These are phyloP conservation scores for Lycocerus yunnanus DNA, from an alignment of 2,888 invertebrate species.

Conservation along the genomic window DNA sequence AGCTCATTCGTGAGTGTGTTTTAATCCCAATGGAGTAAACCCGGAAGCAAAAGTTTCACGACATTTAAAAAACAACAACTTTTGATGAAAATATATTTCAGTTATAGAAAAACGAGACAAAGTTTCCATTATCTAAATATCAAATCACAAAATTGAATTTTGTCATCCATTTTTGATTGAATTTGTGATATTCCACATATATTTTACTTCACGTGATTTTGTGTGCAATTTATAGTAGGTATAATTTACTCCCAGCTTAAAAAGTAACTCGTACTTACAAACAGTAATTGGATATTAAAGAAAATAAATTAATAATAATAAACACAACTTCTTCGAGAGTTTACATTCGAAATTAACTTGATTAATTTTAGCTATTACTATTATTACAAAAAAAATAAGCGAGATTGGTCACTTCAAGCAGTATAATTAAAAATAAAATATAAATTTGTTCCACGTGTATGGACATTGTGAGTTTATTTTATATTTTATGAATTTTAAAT, in stretches of 20 bases:
- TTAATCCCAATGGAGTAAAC: constrained; percentile 22
- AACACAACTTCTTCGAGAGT: background rate
- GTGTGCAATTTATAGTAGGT: background rate
- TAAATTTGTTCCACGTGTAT: background rate
- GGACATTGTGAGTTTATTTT: background rate
- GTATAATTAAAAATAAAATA: background rate
- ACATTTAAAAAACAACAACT: constrained; percentile 13
- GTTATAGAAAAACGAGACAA: background rate
- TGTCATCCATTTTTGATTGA: background rate
- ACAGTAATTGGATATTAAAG: background rate
- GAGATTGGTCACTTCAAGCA: background rate
- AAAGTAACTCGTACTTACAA: background rate
- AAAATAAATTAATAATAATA: background rate
- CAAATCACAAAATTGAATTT: background rate
- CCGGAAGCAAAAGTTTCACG: constrained; percentile 19
- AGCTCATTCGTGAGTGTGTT: constrained; percentile 24
- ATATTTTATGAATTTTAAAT: background rate
- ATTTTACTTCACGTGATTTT: background rate
- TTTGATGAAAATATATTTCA: constrained; percentile 8
- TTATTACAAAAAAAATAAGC: background rate
- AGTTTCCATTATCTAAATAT: background rate
- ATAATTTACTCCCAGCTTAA: background rate
- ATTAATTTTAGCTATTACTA: background rate
- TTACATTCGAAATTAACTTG: background rate
- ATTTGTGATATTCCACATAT: background rate